These are phyloP conservation scores for Xestia ashworthii DNA, from an alignment of 2,888 invertebrate species.

Conservation along the genomic window DNA sequence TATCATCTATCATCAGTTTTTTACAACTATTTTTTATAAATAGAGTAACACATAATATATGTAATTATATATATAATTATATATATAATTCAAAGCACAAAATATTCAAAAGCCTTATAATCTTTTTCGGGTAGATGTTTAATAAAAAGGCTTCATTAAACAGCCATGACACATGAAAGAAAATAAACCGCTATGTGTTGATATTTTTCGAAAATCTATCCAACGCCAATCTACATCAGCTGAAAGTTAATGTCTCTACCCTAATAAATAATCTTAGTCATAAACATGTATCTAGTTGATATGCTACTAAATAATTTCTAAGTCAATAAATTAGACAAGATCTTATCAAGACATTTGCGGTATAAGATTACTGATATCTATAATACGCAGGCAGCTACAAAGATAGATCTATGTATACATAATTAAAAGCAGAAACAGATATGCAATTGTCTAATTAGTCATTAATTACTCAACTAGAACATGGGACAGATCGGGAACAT, in stretches of 20 bases:
- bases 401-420: constrained; percentile 27
- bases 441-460: constrained; percentile 82
- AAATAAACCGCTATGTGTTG: no score
- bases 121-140: neutral
- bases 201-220: neutral
- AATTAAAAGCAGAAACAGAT: constrained; percentile 70
- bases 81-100: neutral
- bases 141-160: neutral
- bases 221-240: neutral
- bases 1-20: neutral
- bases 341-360: constrained; percentile 54
- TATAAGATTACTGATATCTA: constrained; percentile 49
- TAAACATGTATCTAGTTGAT: constrained; percentile 48
- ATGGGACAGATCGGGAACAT: constrained; percentile 70
- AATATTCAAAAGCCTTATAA: neutral
- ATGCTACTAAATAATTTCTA: constrained; percentile 45
- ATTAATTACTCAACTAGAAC: constrained; percentile 79
- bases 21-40: neutral
- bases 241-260: neutral
- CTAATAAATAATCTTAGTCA: constrained; percentile 43
- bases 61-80: no score
- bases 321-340: constrained; percentile 57
- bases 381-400: constrained; percentile 21
- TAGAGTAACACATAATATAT: neutral
- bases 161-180: neutral